Percentiles rank a stretch among this genome's conserved stretches.
Conservation (phyloP, 2,113 vertebrate species). For the Grus americana region DNA sequence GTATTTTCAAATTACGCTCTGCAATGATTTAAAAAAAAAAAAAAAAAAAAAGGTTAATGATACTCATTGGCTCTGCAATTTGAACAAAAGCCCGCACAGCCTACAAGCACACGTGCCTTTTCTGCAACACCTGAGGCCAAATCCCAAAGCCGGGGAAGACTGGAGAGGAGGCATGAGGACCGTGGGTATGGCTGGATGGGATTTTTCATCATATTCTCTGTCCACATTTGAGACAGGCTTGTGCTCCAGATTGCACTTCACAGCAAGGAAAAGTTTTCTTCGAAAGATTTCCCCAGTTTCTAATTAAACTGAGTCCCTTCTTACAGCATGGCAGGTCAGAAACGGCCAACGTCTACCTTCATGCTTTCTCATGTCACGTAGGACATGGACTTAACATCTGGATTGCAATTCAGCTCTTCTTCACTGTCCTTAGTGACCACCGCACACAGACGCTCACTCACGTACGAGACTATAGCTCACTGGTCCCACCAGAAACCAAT, state of each 20-base stretch:
- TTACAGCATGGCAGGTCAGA: not conserved
- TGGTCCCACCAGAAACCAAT: not conserved
- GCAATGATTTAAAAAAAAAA: not conserved
- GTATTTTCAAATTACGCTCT: not conserved
- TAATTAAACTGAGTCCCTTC: not conserved
- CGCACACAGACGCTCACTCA: not conserved
- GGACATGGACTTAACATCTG: not conserved
- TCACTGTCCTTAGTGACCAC: not conserved
- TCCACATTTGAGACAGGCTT: not conserved
- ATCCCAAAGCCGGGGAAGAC: not conserved
- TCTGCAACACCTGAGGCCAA: not conserved
- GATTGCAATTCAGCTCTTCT: not conserved
- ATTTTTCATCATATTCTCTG: not conserved
- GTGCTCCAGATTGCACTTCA: not conserved
- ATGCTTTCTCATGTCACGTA: rapidly evolving
- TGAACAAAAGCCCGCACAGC: rapidly evolving
- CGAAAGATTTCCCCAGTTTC: not conserved
- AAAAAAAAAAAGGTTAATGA: not conserved
- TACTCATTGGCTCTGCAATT: not conserved
- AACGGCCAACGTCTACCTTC: not conserved
- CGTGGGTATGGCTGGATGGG: not conserved
- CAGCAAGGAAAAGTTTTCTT: not conserved
- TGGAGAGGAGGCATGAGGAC: not conserved
- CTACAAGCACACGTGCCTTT: not conserved
- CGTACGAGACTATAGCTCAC: not conserved